Conservation (phyloP, 2,113 vertebrate genomes). For the Propithecus coquereli region DNA sequence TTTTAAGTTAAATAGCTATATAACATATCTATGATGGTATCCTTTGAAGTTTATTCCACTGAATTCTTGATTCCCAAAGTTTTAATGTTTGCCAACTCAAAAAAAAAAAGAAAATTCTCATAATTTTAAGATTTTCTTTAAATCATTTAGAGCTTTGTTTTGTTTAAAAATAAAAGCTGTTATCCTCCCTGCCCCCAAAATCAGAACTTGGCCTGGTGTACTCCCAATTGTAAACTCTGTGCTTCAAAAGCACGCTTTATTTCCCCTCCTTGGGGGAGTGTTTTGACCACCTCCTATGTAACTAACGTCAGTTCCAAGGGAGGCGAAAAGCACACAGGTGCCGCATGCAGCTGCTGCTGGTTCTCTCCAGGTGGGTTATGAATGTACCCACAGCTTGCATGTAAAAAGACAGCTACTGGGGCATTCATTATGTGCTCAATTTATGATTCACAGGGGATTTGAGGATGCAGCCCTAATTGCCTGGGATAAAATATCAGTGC, state of each 20-base stretch:
- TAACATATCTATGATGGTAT: neutral
- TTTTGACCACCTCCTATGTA: neutral
- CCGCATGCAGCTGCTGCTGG: neutral
- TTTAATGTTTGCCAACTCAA: neutral
- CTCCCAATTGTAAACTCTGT: neutral
- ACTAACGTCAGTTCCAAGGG: neutral
- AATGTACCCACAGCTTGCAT: neutral
- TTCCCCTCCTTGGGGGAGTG: neutral
- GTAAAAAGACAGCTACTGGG: neutral
- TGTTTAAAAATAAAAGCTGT: neutral
- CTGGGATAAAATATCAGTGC: accelerated
- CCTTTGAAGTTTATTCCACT: neutral
- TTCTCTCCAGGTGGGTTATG: neutral
- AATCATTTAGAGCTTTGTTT: neutral
- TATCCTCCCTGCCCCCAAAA: neutral
- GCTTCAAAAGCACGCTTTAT: neutral
- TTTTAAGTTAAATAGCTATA: neutral
- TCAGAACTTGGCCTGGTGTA: neutral
- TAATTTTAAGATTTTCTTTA: neutral
- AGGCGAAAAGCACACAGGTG: neutral
- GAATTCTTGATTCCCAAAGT: neutral
- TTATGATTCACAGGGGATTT: neutral
- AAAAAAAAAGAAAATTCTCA: neutral
- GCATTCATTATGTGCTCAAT: neutral
- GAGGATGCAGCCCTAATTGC: neutral